phyloP scores from a whole-genome alignment of 2,797 vertebrate species.

The Phrynocephalus vlangalii region DNA sequence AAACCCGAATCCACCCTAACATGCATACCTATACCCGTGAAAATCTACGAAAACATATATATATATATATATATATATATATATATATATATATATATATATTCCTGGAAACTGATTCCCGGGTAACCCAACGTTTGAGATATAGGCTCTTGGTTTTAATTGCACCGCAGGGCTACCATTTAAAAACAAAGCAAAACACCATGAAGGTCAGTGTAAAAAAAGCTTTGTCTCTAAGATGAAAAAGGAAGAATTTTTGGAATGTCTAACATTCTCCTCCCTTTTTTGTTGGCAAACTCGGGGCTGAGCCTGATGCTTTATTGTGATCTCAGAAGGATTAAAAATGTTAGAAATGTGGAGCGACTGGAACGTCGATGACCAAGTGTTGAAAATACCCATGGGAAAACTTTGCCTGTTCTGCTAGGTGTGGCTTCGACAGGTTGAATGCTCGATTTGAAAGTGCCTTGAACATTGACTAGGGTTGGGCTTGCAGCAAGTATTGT shows the following conservation, averaged over 20 bases:
- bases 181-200: background rate
- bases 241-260: background rate
- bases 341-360: background rate
- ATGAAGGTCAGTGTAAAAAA: background rate
- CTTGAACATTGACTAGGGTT: conserved; percentile 58
- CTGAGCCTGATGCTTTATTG: background rate
- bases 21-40: too few species aligned
- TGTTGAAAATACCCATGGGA: conserved; percentile 67
- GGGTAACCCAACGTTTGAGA: background rate
- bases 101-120: background rate
- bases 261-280: background rate
- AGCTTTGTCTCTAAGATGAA: background rate
- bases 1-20: too few species aligned
- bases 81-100: too few species aligned
- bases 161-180: background rate
- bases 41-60: too few species aligned
- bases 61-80: too few species aligned
- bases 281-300: background rate
- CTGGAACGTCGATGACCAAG: conserved; percentile 4
- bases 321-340: background rate
- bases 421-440: conserved; percentile 66
- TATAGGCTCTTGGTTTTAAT: background rate
- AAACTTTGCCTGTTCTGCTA: conserved; percentile 56
- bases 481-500: conserved; percentile 68
- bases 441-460: conserved; percentile 59